phyloP scores from a whole-genome alignment of 2,888 invertebrate genomes.

The Stegophylla sp. region DNA sequence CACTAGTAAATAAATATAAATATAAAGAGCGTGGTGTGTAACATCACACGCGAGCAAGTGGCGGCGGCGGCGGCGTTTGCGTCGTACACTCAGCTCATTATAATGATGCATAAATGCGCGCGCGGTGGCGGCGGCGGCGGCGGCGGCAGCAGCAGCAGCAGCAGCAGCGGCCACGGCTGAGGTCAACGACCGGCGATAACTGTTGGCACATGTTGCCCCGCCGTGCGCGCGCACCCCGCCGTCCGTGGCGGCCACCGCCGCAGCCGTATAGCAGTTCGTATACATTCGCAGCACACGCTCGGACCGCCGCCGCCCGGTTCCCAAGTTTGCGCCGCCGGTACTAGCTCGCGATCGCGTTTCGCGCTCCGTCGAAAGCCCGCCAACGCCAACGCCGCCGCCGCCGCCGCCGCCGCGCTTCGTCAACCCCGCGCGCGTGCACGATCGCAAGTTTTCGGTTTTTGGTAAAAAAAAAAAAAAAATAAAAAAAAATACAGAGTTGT shows the following conservation, averaged over 20 bases:
- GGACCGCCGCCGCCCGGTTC: conserved; percentile 55
- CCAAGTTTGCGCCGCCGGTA: conserved; percentile 58
- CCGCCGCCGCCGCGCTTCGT: neutral
- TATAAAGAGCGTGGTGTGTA: too few relatives aligned
- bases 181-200: conserved; percentile 58
- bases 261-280: conserved; percentile 41
- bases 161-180: conserved; percentile 34
- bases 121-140: conserved; percentile 25
- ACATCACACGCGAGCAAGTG: too few relatives aligned
- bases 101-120: conserved; percentile 54
- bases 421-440: neutral
- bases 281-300: conserved; percentile 58
- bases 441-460: conserved; percentile 1
- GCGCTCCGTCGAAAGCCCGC: conserved; percentile 51
- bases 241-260: conserved; percentile 28
- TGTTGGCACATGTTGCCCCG: conserved; percentile 59
- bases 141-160: conserved; percentile 27
- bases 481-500: too few relatives aligned
- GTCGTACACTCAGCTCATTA: neutral
- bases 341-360: conserved; percentile 51
- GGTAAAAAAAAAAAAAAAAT: neutral
- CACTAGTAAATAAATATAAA: too few relatives aligned
- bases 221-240: conserved; percentile 57
- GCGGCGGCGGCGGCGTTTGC: too few relatives aligned
- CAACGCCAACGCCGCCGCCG: conserved; percentile 38